These are phyloP conservation scores for Stratiomys singularior DNA, from an alignment of 2,888 invertebrate species.

Conservation along the genomic window DNA sequence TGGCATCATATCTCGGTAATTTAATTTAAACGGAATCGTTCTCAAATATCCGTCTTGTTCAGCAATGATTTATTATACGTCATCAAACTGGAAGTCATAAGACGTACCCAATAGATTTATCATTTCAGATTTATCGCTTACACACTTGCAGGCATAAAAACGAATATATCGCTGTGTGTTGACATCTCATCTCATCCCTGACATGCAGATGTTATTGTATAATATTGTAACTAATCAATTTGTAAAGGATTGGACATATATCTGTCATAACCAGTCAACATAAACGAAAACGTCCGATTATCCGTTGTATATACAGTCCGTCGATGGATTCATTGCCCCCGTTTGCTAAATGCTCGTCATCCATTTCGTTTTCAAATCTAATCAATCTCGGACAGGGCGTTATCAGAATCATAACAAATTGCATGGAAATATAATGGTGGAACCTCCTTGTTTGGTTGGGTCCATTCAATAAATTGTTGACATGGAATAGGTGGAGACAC, in stretches of 20 bases:
- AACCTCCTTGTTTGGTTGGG: neutral
- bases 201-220: neutral
- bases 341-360: constrained; percentile 31
- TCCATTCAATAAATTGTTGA: constrained; percentile 6
- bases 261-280: constrained; percentile 24
- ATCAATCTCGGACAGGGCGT: constrained; percentile 43
- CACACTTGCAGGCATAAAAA: too few species aligned
- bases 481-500: constrained; percentile 37
- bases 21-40: too few species aligned
- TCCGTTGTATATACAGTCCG: neutral
- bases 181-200: neutral
- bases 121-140: constrained; percentile 30
- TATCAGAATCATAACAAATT: constrained; percentile 42
- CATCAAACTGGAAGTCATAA: constrained; percentile 19
- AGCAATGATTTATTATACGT: constrained; percentile 5
- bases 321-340: neutral
- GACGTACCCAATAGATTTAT: constrained; percentile 8
- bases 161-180: neutral
- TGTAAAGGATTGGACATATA: constrained; percentile 16
- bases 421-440: constrained; percentile 13
- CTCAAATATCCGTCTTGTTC: neutral
- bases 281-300: neutral
- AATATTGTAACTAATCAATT: constrained; percentile 28
- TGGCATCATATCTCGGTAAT: too few species aligned
- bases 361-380: constrained; percentile 40